phyloP scores from a whole-genome alignment of 2,888 invertebrate species.

The Polymixis lichenea region DNA sequence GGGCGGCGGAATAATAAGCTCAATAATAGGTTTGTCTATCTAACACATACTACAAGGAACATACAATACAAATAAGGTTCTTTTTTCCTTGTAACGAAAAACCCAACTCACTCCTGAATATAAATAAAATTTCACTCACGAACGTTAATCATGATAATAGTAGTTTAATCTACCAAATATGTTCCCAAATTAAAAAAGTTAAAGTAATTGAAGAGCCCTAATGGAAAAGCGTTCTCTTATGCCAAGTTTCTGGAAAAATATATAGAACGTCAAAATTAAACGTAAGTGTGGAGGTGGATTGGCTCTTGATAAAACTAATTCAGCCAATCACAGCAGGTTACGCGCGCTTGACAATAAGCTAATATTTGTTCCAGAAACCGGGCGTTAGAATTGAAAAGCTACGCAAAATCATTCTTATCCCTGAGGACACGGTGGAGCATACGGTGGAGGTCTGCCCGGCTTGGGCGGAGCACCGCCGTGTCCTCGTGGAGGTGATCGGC shows the following conservation, averaged over 20 bases:
- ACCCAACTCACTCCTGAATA: not conserved
- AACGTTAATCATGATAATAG: not conserved
- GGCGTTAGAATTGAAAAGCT: not conserved
- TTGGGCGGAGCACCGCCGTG: too few relatives aligned
- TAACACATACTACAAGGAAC: not conserved
- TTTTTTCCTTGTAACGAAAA: not conserved
- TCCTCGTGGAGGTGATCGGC: too few relatives aligned
- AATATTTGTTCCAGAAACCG: not conserved
- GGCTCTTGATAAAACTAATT: too few relatives aligned
- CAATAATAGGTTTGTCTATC: not conserved
- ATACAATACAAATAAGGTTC: not conserved
- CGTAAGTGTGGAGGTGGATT: not conserved
- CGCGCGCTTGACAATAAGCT: not conserved
- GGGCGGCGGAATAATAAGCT: slow-evolving; percentile 8
- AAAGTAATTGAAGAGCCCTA: not conserved
- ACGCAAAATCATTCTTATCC: not conserved
- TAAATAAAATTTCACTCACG: not conserved
- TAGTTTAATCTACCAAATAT: not conserved
- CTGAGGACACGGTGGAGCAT: too few relatives aligned
- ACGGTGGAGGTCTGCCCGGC: too few relatives aligned
- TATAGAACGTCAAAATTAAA: not conserved
- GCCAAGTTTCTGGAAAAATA: not conserved
- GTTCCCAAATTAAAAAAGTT: not conserved
- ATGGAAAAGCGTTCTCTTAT: not conserved
- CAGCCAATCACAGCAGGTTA: not conserved